Base-by-base conservation (phyloP, 92 coral and sea anemone genomes). In the Diadumene lineata region DNA sequence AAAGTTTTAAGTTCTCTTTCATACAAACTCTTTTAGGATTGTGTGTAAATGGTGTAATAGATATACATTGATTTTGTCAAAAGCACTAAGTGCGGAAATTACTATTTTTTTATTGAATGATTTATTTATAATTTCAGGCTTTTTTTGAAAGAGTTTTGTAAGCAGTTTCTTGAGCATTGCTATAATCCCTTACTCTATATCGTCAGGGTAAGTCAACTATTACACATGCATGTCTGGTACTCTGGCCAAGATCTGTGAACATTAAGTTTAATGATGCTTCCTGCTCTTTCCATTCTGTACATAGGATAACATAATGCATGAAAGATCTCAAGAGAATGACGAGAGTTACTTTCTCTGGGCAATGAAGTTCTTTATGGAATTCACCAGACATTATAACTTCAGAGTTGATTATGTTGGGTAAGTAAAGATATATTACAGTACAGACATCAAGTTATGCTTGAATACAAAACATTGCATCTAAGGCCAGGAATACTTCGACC, bases 301-400 rank as follows among this genome's bases (percentile, higher is more conserved):
- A 38, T 44, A 94, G 98, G 98, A 94, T 82, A 94, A 94, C 64
- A 72, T 94, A 50, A 73, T 83, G 69, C 98, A 94, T 61, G 88
- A 88, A 63, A 77, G 97, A 67, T 84, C 97, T 10, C 98, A 94
- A 88, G 94, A 94, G 77, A 92, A 94, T 81, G 98, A 94, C 34
- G 98, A 94, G 46, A 83, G 94, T 22, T 94, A 92, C 79, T 94
- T 91, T 43, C 79, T 94, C 69, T 94, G 98, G 98, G 92, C 98
- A 21, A 91, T 91, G 98, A 94, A 97, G 96, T 94, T 94, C 76
- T 94, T 94, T 80, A 94, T 94, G 98, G 98, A 94, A 64, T 94
- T 94, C 67, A 94, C 93, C 69, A 85, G 98, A 62, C 86, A 94
- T 60, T 63, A 87, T 64, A 76, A 82, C 58, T 94, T 94, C 62